Evolutionary conservation across 2,113 vertebrate genomes (phyloP), one percentile per base, ranked within the genome.

Genomic region (Sminthopsis crassicaudata): DNA sequence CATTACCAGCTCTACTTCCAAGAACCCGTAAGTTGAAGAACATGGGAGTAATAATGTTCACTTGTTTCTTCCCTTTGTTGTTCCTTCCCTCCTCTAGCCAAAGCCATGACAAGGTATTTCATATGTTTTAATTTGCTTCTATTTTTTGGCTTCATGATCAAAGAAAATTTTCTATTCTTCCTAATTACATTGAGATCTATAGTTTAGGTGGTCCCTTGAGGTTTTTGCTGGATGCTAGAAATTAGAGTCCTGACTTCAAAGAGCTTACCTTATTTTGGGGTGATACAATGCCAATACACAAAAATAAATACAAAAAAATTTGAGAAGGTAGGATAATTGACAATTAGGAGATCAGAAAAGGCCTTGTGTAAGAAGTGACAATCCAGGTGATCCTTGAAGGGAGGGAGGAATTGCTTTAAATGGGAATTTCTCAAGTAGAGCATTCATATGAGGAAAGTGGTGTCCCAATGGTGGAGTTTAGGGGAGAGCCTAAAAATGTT

Each of bases 1-100:
- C 98, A 99, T 52, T 99, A 99, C 94, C 99, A 99, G 95, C 88
- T 99, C 89, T 99, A 99, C 97, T 99, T 99, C 98, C 99, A 99
- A 90, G 98, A 99, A 23, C 99, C 98, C 0, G 99, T 99, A 96
- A 98, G 99, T 97, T 2, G 2, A 19, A 19, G 46, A 23, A 27
- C 24, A 46, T 1, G 5, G 1, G 6, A 50, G 22, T 36, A 10
- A 0, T 0, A 0, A 12, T 0, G 2, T 23, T 12, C 4, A 2
- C 19, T 25, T 46, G 46, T 19, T 92, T 30, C 2, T 51, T 54
- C 36, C 22, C 8, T 22, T 8, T 23, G 46, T 46, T 25, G 91
- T 30, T 89, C 7, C 30, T 2, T 53, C 91, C 84, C 25, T 90
- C 2, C 36, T 84, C 25, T 51, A 51, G 8, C 50, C 50, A 51